Conservation (phyloP, 2,888 invertebrate genomes). For the Apodemia zela region DNA sequence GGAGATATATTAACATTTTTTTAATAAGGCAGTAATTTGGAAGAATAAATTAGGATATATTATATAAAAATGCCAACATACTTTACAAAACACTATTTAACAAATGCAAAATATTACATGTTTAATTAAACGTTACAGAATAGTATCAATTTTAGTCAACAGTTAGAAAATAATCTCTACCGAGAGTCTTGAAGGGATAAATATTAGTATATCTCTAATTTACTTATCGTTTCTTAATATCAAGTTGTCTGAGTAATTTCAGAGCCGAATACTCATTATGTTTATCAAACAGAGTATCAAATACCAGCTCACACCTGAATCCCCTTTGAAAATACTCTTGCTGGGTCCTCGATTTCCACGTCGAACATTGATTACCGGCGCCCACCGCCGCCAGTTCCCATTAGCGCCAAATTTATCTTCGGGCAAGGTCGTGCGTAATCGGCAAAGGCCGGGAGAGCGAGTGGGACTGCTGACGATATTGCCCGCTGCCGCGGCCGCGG, state of each 20-base stretch:
- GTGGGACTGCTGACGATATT: constrained; percentile 47
- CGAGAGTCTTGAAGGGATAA: neutral
- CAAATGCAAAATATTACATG: no score
- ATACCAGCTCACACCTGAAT: constrained; percentile 33
- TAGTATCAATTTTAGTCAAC: no score
- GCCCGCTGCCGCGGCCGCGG: constrained; percentile 31
- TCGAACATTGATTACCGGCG: constrained; percentile 73
- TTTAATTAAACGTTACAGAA: no score
- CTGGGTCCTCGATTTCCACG: constrained; percentile 58
- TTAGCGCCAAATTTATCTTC: constrained; percentile 79
- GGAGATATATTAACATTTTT: no score
- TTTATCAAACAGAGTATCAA: constrained; percentile 2
- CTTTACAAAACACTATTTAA: no score
- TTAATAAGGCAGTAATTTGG: no score
- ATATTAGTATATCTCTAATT: neutral
- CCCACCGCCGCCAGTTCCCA: constrained; percentile 66
- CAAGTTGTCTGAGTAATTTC: constrained; percentile 1
- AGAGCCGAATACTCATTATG: neutral
- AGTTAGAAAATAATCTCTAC: neutral
- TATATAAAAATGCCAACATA: no score
- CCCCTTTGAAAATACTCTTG: constrained; percentile 42
- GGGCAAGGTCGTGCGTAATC: constrained; percentile 63
- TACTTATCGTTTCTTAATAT: constrained; percentile 34
- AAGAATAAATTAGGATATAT: no score
- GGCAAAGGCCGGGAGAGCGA: constrained; percentile 55